Evolutionary conservation across 37 sponge, comb jelly and placozoan species (phyloP), one percentile per base, ranked within the genome.

Genomic region (Diacarnus erythraeanus): DNA sequence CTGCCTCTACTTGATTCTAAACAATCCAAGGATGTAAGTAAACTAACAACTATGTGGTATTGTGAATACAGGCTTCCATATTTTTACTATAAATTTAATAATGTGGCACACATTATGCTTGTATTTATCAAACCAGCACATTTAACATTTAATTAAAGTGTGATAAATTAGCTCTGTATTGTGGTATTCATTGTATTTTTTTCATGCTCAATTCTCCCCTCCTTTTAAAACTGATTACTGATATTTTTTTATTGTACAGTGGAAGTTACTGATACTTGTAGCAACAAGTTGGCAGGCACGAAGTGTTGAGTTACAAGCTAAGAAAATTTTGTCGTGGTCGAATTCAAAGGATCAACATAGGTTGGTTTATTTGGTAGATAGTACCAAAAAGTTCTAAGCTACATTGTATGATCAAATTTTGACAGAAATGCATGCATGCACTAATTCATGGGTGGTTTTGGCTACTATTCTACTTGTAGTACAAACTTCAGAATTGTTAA

Each of bases 1-100:
- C 85, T 90, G 1, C 90, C 90, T 22, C 66, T 90, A 20, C 64
- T 84, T 30, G 37, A 70, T 6, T 39, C 10, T 35, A 12, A 71
- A 31, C 36, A 21, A 20, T 25, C 61, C 42, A 38, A 6, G 1
- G 20, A 18, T 36, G 51, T 15, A 6, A 47, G 51, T 47, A 6
- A 15, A 12, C 51, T 47, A 47, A 12, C 6, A 12, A 12, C 51
- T 12, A 47, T 47, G 6, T 47, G 51, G 10, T 47, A 12, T 47
- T 47, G 12, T 47, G n/a, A n/a, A n/a, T n/a, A n/a, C n/a, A n/a
- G n/a, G n/a, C n/a, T n/a, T n/a, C n/a, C n/a, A n/a, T n/a, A n/a
- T n/a, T n/a, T n/a, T n/a, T n/a, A n/a, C n/a, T n/a, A n/a, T n/a
- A n/a, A n/a, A n/a, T n/a, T n/a, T n/a, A n/a, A n/a, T n/a, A n/a